Evolutionary conservation across 2,797 vertebrate genomes (phyloP).

Genomic region (Galagoides demidoff): DNA sequence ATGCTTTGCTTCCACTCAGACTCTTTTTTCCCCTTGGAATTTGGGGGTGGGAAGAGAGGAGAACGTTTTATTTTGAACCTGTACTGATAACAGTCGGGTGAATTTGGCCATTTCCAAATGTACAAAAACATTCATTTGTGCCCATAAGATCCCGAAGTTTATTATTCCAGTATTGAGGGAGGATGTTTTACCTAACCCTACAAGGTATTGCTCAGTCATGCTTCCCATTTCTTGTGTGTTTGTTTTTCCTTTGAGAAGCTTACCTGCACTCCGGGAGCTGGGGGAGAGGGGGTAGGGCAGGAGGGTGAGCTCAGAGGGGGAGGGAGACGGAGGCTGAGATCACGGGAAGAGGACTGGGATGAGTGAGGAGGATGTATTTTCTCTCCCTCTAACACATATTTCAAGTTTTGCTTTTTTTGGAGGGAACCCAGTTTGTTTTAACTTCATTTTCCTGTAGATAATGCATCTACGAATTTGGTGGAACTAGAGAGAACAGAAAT

Average conservation of each 20-base stretch:
- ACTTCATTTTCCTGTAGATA: slow-evolving; percentile 64
- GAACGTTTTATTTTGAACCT: slow-evolving; percentile 68
- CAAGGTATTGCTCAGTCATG: not conserved
- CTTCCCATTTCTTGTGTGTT: not conserved
- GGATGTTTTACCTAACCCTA: slow-evolving; percentile 3
- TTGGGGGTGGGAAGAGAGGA: slow-evolving; percentile 48
- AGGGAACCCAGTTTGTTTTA: slow-evolving; percentile 46
- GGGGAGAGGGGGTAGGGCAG: not conserved
- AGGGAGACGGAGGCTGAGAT: not conserved
- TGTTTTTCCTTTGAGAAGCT: not conserved
- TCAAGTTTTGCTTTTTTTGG: slow-evolving; percentile 42
- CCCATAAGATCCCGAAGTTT: not conserved
- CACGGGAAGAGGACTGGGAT: not conserved
- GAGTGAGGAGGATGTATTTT: not conserved
- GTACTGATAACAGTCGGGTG: slow-evolving; percentile 78
- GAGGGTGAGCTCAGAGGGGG: not conserved
- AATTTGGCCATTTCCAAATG: slow-evolving; percentile 81
- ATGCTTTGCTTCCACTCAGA: slow-evolving; percentile 74
- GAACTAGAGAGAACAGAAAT: slow-evolving; percentile 59
- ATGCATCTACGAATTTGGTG: slow-evolving; percentile 5
- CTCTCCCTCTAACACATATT: slow-evolving; percentile 50
- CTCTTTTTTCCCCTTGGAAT: slow-evolving; percentile 75
- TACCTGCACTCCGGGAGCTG: not conserved
- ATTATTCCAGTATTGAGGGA: not conserved
- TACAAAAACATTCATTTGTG: slow-evolving; percentile 59